phyloP scores from a whole-genome alignment of 2,113 vertebrate genomes.

The Tachysurus vachellii region DNA sequence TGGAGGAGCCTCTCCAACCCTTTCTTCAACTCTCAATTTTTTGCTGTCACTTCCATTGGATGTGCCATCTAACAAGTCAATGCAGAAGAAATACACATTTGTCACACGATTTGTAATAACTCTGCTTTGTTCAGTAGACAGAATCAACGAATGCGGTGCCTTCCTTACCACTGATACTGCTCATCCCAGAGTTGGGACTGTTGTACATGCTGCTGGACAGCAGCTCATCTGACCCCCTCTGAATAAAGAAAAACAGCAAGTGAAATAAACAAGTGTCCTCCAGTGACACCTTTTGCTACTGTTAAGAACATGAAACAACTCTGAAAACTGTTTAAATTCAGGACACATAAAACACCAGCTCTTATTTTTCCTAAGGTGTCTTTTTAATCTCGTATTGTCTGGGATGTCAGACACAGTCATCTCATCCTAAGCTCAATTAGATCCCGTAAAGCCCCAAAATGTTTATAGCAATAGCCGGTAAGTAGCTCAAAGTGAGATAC shows the following conservation, averaged over 20 bases:
- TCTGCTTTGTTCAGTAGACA: background rate
- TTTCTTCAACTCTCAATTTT: conserved; percentile 91
- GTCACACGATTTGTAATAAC: conserved; percentile 40
- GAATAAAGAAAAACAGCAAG: conserved; percentile 52
- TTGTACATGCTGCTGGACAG: conserved; percentile 92
- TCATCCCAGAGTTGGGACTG: conserved; percentile 93
- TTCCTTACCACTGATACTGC: conserved; percentile 92
- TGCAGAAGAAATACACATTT: background rate
- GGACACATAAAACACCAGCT: conserved; percentile 56
- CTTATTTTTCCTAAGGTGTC: conserved; percentile 50
- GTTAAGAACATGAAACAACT: conserved; percentile 59
- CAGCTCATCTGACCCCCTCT: conserved; percentile 98
- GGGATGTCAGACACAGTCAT: conserved; percentile 71
- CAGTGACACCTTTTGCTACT: conserved; percentile 49
- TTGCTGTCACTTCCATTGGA: conserved; percentile 97
- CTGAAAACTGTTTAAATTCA: conserved; percentile 55
- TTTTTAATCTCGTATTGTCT: conserved; percentile 71
- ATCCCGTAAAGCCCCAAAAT: conserved; percentile 58
- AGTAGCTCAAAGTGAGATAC: conserved; percentile 58
- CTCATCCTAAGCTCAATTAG: conserved; percentile 61
- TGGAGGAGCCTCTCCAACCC: conserved; percentile 83
- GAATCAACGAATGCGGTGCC: background rate
- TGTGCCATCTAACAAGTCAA: conserved; percentile 69
- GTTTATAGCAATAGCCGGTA: conserved; percentile 18
- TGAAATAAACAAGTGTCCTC: conserved; percentile 5